Base-by-base conservation (phyloP, 2,797 vertebrate species). In the Enteromius viviparus region DNA sequence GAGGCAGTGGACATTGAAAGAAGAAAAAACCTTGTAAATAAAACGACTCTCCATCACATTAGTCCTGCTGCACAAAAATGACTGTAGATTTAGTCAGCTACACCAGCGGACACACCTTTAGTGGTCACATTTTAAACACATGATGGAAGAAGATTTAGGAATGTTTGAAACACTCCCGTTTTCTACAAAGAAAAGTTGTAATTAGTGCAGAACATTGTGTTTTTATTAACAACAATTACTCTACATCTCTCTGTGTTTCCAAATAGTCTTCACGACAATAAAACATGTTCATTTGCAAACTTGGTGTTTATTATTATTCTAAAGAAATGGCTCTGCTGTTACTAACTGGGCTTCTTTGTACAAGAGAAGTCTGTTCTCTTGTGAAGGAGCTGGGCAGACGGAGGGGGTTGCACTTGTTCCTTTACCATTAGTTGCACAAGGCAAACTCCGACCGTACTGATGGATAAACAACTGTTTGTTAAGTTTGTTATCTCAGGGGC, bases 401-500 rank as follows among this genome's bases (percentile, higher is more conserved):
- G 40, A 40, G 26, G 37, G 37, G 23, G 19, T 49, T 49, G 26
- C 3, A 7, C 58, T 64, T 74, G 19, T 9, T 81, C 6, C 21
- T 64, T 3, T 8, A 37, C 42, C 19, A 64, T 72, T 21, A 49
- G 12, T 81, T 47, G 10, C 55, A 23, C n/a, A 55, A 74, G 55
- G 29, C 55, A 34, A 55, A 64, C 79, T 29, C 29, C 55, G 21
- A 17, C 19, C 47, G 21, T 9, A 49, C 55, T n/a, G 55, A 96
- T 95, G 94, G 95, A 94, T 29, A 88, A 26, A 26, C 26, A 86
- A 65, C 89, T 87, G 32, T 69, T 70, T 80, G 65, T 70, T 82
- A 85, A 76, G 17, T 45, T 90, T 81, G 62, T 88, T 89, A 84
- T 90, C 37, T 91, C 91, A 49, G 14, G 90, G 70, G 85, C 93